Percentiles rank a stretch among this genome's conserved stretches.
phyloP scores from a whole-genome alignment of 2,888 invertebrate species.

The Ochropleura leucogaster region DNA sequence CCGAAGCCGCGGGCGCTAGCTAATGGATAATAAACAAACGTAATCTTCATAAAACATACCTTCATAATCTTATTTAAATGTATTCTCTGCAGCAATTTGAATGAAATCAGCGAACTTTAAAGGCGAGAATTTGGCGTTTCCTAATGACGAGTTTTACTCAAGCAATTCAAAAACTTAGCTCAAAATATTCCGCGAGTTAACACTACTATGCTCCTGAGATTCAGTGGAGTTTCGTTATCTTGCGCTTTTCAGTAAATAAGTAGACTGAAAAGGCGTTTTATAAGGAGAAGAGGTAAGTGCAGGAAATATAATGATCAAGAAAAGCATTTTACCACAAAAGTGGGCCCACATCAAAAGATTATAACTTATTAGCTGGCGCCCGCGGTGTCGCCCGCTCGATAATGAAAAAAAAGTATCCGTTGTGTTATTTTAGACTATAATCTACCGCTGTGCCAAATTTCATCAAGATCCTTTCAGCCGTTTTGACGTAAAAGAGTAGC shows the following conservation, averaged over 20 bases:
- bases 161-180: conserved; percentile 39
- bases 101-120: conserved; percentile 23
- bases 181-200: conserved; percentile 21
- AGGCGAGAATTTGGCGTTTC: conserved; percentile 28
- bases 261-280: background rate
- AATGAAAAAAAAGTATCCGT: too few species aligned
- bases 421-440: too few species aligned
- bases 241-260: background rate
- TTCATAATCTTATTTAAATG: background rate
- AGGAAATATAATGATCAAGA: conserved; percentile 3
- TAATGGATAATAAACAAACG: background rate
- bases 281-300: background rate
- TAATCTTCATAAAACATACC: background rate
- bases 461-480: too few species aligned
- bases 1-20: too few species aligned
- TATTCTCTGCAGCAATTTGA: conserved; percentile 26
- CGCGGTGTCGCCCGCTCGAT: too few species aligned
- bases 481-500: too few species aligned
- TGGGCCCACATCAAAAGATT: background rate
- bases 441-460: too few species aligned
- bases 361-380: too few species aligned
- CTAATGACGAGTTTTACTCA: conserved; percentile 38
- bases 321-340: conserved; percentile 1
- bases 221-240: conserved; percentile 11
- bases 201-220: conserved; percentile 17